Evolutionary conservation across 1,140 invertebrate species (phyloP).

Genomic region (Berghia stephanieae): DNA sequence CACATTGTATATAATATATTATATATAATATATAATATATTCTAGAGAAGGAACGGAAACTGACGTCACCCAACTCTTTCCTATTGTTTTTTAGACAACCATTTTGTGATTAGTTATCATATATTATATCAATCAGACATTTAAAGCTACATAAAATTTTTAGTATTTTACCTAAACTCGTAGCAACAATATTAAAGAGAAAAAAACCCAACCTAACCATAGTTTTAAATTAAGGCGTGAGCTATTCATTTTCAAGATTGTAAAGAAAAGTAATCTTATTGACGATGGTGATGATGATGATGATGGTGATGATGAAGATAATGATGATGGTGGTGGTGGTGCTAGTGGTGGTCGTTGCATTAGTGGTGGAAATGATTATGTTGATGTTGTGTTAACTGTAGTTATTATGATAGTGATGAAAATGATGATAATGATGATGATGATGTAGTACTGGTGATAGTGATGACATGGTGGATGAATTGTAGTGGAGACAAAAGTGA

Average conservation of each 20-base stretch:
- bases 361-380: slow-evolving; percentile 26
- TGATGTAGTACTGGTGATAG: slow-evolving; percentile 29
- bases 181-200: too few relatives aligned
- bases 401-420: slow-evolving; percentile 27
- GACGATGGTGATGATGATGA: slow-evolving; percentile 15
- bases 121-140: too few relatives aligned
- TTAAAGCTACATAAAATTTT: too few relatives aligned
- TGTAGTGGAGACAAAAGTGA: slow-evolving; percentile 5
- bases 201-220: too few relatives aligned
- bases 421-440: slow-evolving; percentile 33
- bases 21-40: neutral
- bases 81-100: too few relatives aligned
- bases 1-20: too few relatives aligned
- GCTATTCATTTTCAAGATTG: too few relatives aligned
- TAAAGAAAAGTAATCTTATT: too few relatives aligned
- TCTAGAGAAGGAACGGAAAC: neutral
- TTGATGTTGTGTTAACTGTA: neutral
- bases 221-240: too few relatives aligned
- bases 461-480: slow-evolving; percentile 7
- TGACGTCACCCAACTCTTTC: too few relatives aligned
- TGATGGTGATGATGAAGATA: slow-evolving; percentile 21
- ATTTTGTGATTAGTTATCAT: too few relatives aligned
- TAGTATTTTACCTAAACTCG: too few relatives aligned
- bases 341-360: neutral
- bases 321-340: slow-evolving; percentile 11